phyloP scores from a whole-genome alignment of 2,113 vertebrate genomes.

The Leucoraja erinaceus region DNA sequence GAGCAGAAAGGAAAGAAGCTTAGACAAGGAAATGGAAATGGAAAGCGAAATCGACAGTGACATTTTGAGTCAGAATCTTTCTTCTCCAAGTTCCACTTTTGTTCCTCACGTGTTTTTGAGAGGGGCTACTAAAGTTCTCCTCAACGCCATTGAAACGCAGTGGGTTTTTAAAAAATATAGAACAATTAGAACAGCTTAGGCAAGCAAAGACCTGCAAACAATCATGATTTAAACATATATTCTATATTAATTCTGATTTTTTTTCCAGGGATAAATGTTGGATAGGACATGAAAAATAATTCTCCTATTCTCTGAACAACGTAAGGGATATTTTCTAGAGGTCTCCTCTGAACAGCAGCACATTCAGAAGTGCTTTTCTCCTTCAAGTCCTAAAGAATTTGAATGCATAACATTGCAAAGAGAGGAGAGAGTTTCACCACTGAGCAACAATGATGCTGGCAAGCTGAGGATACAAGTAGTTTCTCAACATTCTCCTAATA shows the following conservation, averaged over 20 bases:
- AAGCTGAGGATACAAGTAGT: background rate
- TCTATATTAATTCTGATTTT: background rate
- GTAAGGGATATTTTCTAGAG: background rate
- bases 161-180: background rate
- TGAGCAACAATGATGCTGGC: background rate
- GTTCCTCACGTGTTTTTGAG: background rate
- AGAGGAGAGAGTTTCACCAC: background rate
- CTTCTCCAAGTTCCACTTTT: too few relatives aligned
- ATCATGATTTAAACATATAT: background rate
- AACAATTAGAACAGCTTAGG: background rate
- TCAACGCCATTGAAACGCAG: background rate
- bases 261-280: background rate
- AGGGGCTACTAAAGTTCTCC: background rate
- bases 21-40: too few relatives aligned
- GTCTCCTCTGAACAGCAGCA: background rate
- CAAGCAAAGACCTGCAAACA: background rate
- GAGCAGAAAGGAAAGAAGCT: background rate
- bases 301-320: background rate
- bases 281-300: background rate
- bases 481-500: background rate
- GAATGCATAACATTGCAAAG: background rate
- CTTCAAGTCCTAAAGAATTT: background rate
- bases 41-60: too few relatives aligned
- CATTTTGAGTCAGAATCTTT: too few relatives aligned
- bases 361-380: background rate